Evolutionary conservation across 1,140 invertebrate genomes (phyloP), one percentile per base, ranked within the genome.

Genomic region (Chrysomallon squamiferum): DNA sequence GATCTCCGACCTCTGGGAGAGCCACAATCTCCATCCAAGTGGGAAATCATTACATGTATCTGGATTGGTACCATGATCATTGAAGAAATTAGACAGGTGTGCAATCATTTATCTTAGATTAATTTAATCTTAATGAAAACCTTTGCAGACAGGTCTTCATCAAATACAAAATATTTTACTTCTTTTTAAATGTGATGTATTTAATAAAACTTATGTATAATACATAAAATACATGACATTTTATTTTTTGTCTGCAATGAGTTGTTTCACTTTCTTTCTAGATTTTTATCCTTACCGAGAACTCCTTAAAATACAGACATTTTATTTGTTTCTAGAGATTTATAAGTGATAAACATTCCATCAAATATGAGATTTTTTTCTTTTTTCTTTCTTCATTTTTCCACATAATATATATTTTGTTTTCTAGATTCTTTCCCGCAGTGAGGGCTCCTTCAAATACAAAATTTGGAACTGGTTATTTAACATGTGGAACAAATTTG

Each of bases 401-500:
- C n/a, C n/a, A n/a, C n/a, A n/a, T n/a, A n/a, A n/a, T n/a, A n/a
- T n/a, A n/a, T n/a, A n/a, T n/a, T n/a, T n/a, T n/a, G n/a, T 15
- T 38, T 38, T 38, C 35, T 69, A 82, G 80, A 35, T 80, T 25
- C 54, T 78, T 7, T 63, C 72, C 15, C 63, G 67, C 27, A 76
- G 81, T 33, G 74, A 75, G 41, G 52, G 68, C 1, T 81, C 76
- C 0, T 2, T 81, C 18, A 47, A 30, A 49, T 78, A 78, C 58
- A 83, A 83, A 58, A 33, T 83, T 6, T 41, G 60, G 3, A 75
- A 68, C 65, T 83, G 82, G 80, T 80, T 73, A 59, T 50, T 47
- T 3, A 76, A 72, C 47, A 56, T 76, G 7, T 85, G 83, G 83
- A 84, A 85, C 61, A 60, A 67, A n/a, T 81, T 83, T 75, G 83